Evolutionary conservation across 2,797 vertebrate species (phyloP).

Genomic region (Phaenicophaeus curvirostris): DNA sequence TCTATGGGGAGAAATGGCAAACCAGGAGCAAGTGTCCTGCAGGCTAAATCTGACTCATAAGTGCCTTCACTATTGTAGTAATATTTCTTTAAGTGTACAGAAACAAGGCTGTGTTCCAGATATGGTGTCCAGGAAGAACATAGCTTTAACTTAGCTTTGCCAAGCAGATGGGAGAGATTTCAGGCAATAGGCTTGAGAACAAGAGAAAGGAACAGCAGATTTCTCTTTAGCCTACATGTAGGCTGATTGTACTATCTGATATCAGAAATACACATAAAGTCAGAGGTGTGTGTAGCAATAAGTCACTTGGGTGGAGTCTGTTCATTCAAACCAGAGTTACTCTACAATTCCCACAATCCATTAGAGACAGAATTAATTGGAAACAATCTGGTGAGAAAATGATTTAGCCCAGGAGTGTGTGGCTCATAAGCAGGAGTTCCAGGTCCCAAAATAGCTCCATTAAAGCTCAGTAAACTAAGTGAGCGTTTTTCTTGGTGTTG

Average conservation of each 20-base stretch:
- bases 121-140: not conserved
- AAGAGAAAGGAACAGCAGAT: not conserved
- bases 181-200: not conserved
- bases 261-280: not conserved
- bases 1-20: not conserved
- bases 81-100: not conserved
- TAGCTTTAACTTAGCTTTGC: not conserved
- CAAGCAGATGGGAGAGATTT: not conserved
- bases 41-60: not conserved
- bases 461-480: not conserved
- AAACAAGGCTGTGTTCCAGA: not conserved
- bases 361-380: constrained; percentile 14
- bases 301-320: not conserved
- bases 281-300: not conserved
- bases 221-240: not conserved
- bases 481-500: not conserved
- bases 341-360: not conserved
- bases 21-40: not conserved
- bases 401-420: not conserved
- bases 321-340: constrained; percentile 23
- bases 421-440: not conserved
- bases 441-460: constrained; percentile 9
- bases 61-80: not conserved
- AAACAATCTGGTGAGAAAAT: constrained; percentile 16
- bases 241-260: not conserved